These are phyloP conservation scores for Oncorhynchus masou DNA, from an alignment of 2,113 vertebrate genomes.

Conservation along the genomic window DNA sequence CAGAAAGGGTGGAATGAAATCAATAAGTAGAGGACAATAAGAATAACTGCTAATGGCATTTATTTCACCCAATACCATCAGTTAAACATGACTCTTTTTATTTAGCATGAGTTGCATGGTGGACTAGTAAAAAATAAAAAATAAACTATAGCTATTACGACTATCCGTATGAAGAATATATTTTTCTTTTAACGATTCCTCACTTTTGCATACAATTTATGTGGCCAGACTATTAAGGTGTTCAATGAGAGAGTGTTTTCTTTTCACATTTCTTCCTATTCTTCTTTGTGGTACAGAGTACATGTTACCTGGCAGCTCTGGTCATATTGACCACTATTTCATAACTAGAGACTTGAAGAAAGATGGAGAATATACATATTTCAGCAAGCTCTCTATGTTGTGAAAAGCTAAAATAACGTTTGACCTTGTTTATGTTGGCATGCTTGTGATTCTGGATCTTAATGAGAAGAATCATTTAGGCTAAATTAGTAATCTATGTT, in stretches of 20 bases:
- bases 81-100: constrained; percentile 68
- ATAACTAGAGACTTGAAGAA: constrained; percentile 24
- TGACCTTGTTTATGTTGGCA: constrained; percentile 80
- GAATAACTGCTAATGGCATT: constrained; percentile 29
- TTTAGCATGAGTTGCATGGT: constrained; percentile 89
- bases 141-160: constrained; percentile 75
- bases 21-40: constrained; percentile 21
- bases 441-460: constrained; percentile 80
- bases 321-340: constrained; percentile 86
- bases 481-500: constrained; percentile 71
- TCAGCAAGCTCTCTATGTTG: constrained; percentile 39
- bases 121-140: constrained; percentile 63
- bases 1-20: constrained; percentile 23
- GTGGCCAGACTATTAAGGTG: constrained; percentile 77
- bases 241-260: constrained; percentile 64
- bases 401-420: constrained; percentile 31
- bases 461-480: constrained; percentile 53
- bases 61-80: constrained; percentile 34
- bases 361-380: constrained; percentile 17
- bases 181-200: constrained; percentile 81
- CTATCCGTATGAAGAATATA: constrained; percentile 70
- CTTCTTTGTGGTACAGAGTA: constrained; percentile 71
- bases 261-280: constrained; percentile 59
- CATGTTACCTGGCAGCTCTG: constrained; percentile 76
- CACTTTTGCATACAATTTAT: constrained; percentile 82